A percentile compares a stretch with the other conserved stretches of the same genome.
These are phyloP conservation scores for Rhorus exstirpatorius DNA, from an alignment of 2,888 invertebrate genomes.

Conservation along the genomic window DNA sequence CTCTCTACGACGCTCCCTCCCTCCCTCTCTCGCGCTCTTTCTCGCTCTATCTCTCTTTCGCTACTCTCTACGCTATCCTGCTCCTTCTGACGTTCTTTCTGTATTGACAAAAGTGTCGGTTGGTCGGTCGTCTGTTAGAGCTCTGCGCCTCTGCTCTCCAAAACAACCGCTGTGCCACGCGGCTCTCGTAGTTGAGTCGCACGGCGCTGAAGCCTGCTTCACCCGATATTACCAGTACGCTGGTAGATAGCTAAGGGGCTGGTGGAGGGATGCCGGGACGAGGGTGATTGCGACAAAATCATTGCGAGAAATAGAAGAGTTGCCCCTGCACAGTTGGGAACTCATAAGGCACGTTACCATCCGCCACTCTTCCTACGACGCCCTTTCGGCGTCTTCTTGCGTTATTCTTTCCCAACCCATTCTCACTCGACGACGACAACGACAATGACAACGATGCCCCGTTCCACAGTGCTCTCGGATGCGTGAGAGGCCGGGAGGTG, in stretches of 20 bases:
- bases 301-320: conserved; percentile 87
- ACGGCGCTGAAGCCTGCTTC: conserved; percentile 75
- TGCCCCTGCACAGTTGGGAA: conserved; percentile 85
- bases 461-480: conserved; percentile 27
- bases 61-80: conserved; percentile 53
- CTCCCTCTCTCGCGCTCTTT: conserved; percentile 44
- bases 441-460: conserved; percentile 56
- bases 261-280: conserved; percentile 70
- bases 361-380: conserved; percentile 29
- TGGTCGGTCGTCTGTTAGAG: conserved; percentile 74
- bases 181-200: conserved; percentile 85
- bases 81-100: conserved; percentile 76
- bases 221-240: conserved; percentile 85
- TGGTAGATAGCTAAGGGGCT: conserved; percentile 74
- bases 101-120: conserved; percentile 88
- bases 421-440: conserved; percentile 63
- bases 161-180: conserved; percentile 82
- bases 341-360: conserved; percentile 80
- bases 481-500: too few species aligned
- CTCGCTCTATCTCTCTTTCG: conserved; percentile 46
- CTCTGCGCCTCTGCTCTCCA: conserved; percentile 70
- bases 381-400: conserved; percentile 46
- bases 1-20: conserved; percentile 5
- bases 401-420: conserved; percentile 46
- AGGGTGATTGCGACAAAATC: conserved; percentile 86